Conservation (phyloP, 2,797 vertebrate species). For the Morelia viridis region DNA sequence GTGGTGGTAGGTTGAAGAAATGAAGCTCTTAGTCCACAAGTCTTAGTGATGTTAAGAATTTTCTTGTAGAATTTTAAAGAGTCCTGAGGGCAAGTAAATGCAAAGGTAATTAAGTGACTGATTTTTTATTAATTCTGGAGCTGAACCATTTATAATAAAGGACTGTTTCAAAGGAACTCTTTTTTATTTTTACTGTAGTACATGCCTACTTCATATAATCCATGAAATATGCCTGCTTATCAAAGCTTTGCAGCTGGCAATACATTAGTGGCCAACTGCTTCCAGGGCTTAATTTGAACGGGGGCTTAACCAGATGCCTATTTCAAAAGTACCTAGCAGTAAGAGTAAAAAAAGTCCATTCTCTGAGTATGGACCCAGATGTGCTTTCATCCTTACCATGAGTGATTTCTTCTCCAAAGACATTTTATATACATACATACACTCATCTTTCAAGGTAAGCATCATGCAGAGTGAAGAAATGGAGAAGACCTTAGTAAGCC, state of each 20-base stretch:
- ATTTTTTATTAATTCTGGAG: constrained; percentile 21
- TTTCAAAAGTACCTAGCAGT: constrained; percentile 31
- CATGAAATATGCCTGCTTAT: constrained; percentile 27
- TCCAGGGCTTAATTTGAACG: constrained; percentile 15
- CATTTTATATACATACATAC: neutral
- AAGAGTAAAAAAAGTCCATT: neutral
- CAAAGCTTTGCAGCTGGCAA: constrained; percentile 20
- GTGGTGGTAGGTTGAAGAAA: neutral
- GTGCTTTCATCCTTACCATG: neutral
- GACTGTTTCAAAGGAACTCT: constrained; percentile 26
- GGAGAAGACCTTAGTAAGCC: neutral
- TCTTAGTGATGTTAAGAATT: neutral
- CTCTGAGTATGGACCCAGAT: constrained; percentile 22
- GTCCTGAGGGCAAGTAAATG: neutral
- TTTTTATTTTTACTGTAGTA: neutral
- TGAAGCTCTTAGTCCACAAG: constrained; percentile 17
- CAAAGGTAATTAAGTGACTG: constrained; percentile 17
- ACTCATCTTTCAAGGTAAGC: neutral
- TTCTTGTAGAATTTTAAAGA: constrained; percentile 9
- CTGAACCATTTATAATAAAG: constrained; percentile 30
- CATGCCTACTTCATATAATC: constrained; percentile 18
- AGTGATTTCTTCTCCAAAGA: neutral
- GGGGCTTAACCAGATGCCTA: constrained; percentile 12
- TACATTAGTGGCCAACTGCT: neutral
- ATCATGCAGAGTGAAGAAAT: neutral